Evolutionary conservation across 2,888 invertebrate genomes (phyloP), one percentile per base, ranked within the genome.

Genomic region (Lycaena phlaeas): DNA sequence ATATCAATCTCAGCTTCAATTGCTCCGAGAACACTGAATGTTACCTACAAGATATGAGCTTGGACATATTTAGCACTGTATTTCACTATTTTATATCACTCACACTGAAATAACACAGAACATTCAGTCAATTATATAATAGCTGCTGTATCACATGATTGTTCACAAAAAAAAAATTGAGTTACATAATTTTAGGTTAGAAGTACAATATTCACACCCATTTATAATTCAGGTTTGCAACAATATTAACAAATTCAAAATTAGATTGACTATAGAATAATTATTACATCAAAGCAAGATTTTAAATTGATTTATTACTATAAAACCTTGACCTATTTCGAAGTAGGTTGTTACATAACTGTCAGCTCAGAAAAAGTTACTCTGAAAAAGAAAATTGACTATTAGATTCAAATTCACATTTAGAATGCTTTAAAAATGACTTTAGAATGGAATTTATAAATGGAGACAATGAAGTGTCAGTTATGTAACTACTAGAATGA

Each of bases 331-430:
- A 61, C 69, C 66, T 63, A 47, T 42, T 26, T 41, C 52, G 60
- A 73, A 65, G 52, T 53, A 66, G 62, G 65, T 67, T 51, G 50
- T 75, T 79, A 78, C 68, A 77, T 78, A 79, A 79, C 67, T 57
- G 53, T 53, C 64, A 68, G 62, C 53, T 55, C 53, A 51, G 49
- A 55, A 56, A 52, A 49, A 49, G 44, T 36, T 11, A 25, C 31
- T 34, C 28, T 38, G 34, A 43, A 40, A 15, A 29, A 39, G 27
- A 25, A 38, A 41, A 27, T n/a, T 29, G 30, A 17, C 11, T 31
- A 36, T 36, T 34, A 30, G 30, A 30, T 15, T 26, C 10, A 4
- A 31, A 27, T 28, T 15, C 11, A 28, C 2, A 25, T 14, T 15
- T 15, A 25, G 9, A 29, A 29, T 30, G 14, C 18, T 14, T 14